Evolutionary conservation across 2,797 vertebrate species (phyloP).

Genomic region (Stomatorhinus walkeri): DNA sequence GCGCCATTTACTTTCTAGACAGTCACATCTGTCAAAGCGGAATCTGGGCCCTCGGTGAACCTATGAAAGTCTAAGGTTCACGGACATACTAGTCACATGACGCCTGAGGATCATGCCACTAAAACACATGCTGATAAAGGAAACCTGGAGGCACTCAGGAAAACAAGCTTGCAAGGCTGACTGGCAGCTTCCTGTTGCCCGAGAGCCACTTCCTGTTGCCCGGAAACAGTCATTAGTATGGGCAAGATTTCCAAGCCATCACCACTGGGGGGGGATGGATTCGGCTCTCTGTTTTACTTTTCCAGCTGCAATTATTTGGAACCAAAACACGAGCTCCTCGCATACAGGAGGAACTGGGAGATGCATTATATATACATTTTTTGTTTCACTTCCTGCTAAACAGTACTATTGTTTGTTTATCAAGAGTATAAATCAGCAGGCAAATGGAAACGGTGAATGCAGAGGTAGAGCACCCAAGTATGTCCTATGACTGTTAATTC

Average conservation of each 20-base stretch:
- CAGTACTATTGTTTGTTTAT: neutral
- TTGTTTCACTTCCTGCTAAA: neutral
- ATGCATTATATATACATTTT: neutral
- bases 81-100: neutral
- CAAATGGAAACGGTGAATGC: neutral
- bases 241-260: neutral
- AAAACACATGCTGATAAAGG: neutral
- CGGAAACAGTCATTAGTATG: neutral
- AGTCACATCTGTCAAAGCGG: neutral
- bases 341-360: neutral
- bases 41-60: neutral
- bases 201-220: neutral
- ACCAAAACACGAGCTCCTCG: neutral
- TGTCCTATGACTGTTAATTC: neutral
- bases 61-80: neutral
- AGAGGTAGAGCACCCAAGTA: neutral
- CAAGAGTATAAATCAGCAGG: neutral
- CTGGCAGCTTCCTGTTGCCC: neutral
- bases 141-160: neutral
- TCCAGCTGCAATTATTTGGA: neutral
- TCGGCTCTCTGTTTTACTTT: neutral
- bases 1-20: neutral
- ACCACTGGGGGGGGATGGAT: neutral
- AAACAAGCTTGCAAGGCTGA: neutral
- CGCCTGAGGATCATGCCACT: neutral